These are phyloP conservation scores for Caenorhabditis afra DNA, from an alignment of 2,888 invertebrate species.

Conservation along the genomic window DNA sequence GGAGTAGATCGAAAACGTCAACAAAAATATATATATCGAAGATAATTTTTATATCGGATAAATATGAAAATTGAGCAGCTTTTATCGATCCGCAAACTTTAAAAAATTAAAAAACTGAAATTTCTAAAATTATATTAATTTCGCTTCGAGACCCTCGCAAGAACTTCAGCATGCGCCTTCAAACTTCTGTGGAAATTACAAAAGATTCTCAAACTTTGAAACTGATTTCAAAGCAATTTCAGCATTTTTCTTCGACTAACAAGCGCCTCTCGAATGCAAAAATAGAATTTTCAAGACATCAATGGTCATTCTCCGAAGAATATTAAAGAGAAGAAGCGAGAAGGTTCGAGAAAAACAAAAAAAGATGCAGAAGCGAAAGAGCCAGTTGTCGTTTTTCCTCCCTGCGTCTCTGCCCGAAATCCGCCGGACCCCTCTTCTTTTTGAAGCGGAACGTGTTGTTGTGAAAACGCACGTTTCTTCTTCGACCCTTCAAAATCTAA, in stretches of 20 bases:
- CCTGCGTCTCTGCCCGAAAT: constrained; percentile 34
- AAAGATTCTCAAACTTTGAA: too few relatives aligned
- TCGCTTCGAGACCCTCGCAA: too few relatives aligned
- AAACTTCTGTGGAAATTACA: too few relatives aligned
- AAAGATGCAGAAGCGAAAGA: constrained; percentile 22
- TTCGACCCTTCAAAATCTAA: too few relatives aligned
- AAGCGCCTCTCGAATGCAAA: too few relatives aligned
- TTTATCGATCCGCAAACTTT: too few relatives aligned
- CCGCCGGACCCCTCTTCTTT: not conserved
- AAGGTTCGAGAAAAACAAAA: constrained; percentile 4
- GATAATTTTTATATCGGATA: not conserved
- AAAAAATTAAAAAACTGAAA: constrained; percentile 1
- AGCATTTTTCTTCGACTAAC: too few relatives aligned
- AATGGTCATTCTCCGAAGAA: too few relatives aligned
- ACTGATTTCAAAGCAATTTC: too few relatives aligned
- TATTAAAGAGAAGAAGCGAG: not conserved
- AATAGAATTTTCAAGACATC: too few relatives aligned
- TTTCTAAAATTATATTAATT: not conserved
- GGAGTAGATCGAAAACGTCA: constrained; percentile 16
- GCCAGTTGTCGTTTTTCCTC: constrained; percentile 14
- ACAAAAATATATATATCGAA: not conserved
- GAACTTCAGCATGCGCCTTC: too few relatives aligned
- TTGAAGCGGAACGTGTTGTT: not conserved
- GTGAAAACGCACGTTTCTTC: constrained; percentile 36
- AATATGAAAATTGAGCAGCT: not conserved